These are phyloP conservation scores for Liolophura sinensis DNA, from an alignment of 1,140 invertebrate genomes.

Conservation along the genomic window DNA sequence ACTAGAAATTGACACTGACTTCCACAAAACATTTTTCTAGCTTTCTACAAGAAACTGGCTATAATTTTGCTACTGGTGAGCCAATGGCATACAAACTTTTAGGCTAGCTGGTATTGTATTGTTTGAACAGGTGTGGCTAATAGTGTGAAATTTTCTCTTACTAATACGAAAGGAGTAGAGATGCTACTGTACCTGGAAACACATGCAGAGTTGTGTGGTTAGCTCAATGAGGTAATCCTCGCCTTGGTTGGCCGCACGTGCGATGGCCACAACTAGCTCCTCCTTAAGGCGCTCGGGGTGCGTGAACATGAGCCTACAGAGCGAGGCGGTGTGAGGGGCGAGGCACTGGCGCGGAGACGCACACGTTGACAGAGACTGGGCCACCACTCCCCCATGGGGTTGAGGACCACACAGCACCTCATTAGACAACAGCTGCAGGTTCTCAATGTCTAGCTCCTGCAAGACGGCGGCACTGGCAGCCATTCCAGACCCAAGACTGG, in stretches of 20 bases:
- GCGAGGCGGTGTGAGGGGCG: conserved; percentile 34
- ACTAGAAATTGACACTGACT: too few species aligned
- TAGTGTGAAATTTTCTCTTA: too few species aligned
- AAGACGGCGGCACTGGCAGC: conserved; percentile 53
- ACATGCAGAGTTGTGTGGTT: conserved; percentile 55
- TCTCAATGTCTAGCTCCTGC: conserved; percentile 58
- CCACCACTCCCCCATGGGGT: conserved; percentile 35
- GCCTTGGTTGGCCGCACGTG: conserved; percentile 52
- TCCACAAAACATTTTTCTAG: too few species aligned
- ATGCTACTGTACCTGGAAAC: conserved; percentile 46
- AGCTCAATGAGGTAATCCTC: conserved; percentile 57
- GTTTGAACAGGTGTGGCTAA: neutral
- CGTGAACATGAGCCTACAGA: conserved; percentile 47
- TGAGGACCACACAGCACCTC: conserved; percentile 48
- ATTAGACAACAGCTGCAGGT: conserved; percentile 56
- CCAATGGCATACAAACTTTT: too few species aligned
- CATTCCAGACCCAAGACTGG: conserved; percentile 45
- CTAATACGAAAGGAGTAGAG: neutral
- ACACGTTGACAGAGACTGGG: conserved; percentile 22
- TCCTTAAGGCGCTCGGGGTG: conserved; percentile 45
- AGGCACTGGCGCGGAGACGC: conserved; percentile 33
- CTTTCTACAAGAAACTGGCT: too few species aligned
- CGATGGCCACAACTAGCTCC: conserved; percentile 51
- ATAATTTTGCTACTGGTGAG: too few species aligned
- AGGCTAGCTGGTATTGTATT: neutral